Conservation (phyloP, 2,113 vertebrate genomes). For the Aphyosemion australe region DNA sequence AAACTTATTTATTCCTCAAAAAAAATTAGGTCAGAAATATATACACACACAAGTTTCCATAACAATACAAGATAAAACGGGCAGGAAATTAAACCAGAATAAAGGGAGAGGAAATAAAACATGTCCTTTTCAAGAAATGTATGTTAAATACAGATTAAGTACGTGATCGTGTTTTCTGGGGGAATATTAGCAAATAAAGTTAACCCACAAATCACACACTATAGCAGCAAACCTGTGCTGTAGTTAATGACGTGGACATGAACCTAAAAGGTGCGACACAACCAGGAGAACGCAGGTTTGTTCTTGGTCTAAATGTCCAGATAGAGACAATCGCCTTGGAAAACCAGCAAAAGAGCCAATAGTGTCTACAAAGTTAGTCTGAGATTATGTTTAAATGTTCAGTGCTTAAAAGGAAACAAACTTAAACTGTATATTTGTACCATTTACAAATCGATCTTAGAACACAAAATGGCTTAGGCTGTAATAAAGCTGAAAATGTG, state of each 20-base stretch:
- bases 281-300: constrained; percentile 66
- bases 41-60: constrained; percentile 67
- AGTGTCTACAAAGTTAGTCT: constrained; percentile 25
- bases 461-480: constrained; percentile 59
- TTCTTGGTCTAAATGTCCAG: constrained; percentile 63
- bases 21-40: constrained; percentile 63
- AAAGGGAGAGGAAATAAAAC: constrained; percentile 49
- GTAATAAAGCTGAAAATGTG: constrained; percentile 54
- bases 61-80: constrained; percentile 59
- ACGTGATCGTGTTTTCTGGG: constrained; percentile 34
- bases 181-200: constrained; percentile 1
- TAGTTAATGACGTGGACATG: constrained; percentile 47
- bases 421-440: constrained; percentile 48
- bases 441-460: constrained; percentile 44
- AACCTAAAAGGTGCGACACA: constrained; percentile 45
- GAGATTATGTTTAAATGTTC: constrained; percentile 39
- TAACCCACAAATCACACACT: constrained; percentile 59
- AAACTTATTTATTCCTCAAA: constrained; percentile 73
- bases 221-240: constrained; percentile 74
- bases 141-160: constrained; percentile 63
- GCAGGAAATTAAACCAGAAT: constrained; percentile 49
- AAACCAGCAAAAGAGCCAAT: constrained; percentile 25
- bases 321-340: constrained; percentile 29
- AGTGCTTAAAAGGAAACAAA: constrained; percentile 51
- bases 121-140: constrained; percentile 56